These are phyloP conservation scores for Helicoverpa assulta DNA, from an alignment of 2,888 invertebrate genomes.

Conservation along the genomic window DNA sequence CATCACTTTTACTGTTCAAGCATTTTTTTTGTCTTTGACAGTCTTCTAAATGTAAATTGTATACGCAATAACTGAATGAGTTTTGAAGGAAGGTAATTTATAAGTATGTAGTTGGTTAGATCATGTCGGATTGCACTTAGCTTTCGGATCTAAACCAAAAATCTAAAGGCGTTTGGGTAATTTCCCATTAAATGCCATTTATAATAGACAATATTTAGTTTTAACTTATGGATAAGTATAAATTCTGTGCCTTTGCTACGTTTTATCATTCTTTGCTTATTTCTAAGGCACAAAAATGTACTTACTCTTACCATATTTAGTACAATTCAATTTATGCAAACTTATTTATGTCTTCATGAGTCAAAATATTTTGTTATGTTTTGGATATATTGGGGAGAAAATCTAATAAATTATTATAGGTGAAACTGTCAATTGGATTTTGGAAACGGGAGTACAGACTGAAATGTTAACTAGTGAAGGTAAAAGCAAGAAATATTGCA, in stretches of 20 bases:
- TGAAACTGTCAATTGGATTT: background rate
- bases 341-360: background rate
- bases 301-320: background rate
- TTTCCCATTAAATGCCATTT: slow-evolving; percentile 5
- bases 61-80: too few species aligned
- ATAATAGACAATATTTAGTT: slow-evolving; percentile 26
- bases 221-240: slow-evolving; percentile 26
- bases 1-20: too few species aligned
- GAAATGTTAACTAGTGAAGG: background rate
- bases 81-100: too few species aligned
- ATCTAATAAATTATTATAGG: background rate
- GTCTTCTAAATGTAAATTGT: background rate
- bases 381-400: background rate
- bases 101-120: background rate
- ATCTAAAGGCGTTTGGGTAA: background rate
- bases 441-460: background rate
- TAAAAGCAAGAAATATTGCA: background rate
- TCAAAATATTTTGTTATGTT: background rate
- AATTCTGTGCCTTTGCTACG: slow-evolving; percentile 51
- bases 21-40: too few species aligned
- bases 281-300: background rate
- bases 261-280: background rate
- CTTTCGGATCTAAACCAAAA: too few species aligned
- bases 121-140: background rate
- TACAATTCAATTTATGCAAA: background rate